These are phyloP conservation scores for Chelidonichthys spinosus DNA, from an alignment of 2,797 vertebrate species.

Conservation along the genomic window DNA sequence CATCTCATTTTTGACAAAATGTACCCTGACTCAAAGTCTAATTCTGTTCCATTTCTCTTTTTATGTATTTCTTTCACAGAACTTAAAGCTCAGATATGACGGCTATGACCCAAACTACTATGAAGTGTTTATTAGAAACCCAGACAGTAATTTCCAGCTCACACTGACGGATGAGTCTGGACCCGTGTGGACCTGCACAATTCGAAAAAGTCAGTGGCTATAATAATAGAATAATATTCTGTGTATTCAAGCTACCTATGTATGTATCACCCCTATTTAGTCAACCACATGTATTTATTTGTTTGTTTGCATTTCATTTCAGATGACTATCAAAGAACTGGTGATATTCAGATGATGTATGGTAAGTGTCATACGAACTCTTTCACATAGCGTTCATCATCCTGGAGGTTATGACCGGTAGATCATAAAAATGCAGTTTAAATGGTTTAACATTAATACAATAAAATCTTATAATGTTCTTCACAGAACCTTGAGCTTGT, in stretches of 20 bases:
- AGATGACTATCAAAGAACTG: constrained; percentile 3
- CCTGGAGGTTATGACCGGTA: not conserved
- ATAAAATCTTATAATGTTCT: not conserved
- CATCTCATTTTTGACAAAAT: not conserved
- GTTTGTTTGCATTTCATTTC: not conserved
- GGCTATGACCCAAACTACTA: constrained; percentile 5
- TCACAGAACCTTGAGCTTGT: not conserved
- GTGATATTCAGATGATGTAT: not conserved
- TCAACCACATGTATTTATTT: not conserved
- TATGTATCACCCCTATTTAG: not conserved
- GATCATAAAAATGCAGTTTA: not conserved
- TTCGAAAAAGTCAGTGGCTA: constrained; percentile 8
- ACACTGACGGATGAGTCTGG: not conserved
- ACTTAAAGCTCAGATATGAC: not conserved
- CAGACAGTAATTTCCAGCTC: not conserved
- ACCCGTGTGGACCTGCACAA: not conserved
- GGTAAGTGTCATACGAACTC: constrained; percentile 1
- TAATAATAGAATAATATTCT: not conserved
- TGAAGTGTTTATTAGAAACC: constrained; percentile 15
- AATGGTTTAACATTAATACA: not conserved
- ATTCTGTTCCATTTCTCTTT: not conserved
- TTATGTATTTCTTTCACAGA: not conserved
- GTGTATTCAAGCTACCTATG: not conserved
- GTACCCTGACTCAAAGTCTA: not conserved
- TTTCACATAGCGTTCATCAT: not conserved